Conservation (phyloP, 2,113 vertebrate genomes). For the Hoplias malabaricus region DNA sequence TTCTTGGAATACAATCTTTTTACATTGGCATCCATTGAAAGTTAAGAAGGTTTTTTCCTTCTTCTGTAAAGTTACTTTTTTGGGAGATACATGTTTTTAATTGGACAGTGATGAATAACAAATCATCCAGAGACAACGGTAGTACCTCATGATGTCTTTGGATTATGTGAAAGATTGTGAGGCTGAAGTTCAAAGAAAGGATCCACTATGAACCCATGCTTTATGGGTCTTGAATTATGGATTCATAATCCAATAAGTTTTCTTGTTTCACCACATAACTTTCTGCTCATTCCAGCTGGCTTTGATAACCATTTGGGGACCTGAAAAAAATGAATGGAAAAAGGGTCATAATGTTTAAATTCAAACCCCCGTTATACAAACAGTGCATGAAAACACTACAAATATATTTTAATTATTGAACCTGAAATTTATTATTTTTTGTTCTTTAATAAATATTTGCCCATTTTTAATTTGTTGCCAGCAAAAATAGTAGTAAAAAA, state of each 20-base stretch:
- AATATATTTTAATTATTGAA: too few species aligned
- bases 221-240: slow-evolving; percentile 71
- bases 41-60: too few species aligned
- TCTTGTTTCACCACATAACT: slow-evolving; percentile 62
- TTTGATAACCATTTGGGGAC: background rate
- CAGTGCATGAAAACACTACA: too few species aligned
- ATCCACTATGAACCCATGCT: slow-evolving; percentile 70
- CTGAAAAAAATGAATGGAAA: background rate
- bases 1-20: too few species aligned
- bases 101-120: slow-evolving; percentile 54
- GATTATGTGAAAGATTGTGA: slow-evolving; percentile 27
- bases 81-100: too few species aligned
- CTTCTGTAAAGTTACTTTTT: too few species aligned
- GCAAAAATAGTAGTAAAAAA: too few species aligned
- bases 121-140: slow-evolving; percentile 25
- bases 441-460: too few species aligned
- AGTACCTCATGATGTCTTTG: slow-evolving; percentile 38
- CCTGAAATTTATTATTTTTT: too few species aligned
- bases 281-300: background rate
- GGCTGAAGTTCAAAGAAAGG: slow-evolving; percentile 43
- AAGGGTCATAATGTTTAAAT: background rate
- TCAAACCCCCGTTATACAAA: too few species aligned
- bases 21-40: too few species aligned
- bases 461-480: too few species aligned
- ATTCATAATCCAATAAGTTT: slow-evolving; percentile 61